Percentiles rank a stretch among this genome's conserved stretches.
Conservation (phyloP, 1,140 invertebrate genomes). For the Samia ricini region DNA sequence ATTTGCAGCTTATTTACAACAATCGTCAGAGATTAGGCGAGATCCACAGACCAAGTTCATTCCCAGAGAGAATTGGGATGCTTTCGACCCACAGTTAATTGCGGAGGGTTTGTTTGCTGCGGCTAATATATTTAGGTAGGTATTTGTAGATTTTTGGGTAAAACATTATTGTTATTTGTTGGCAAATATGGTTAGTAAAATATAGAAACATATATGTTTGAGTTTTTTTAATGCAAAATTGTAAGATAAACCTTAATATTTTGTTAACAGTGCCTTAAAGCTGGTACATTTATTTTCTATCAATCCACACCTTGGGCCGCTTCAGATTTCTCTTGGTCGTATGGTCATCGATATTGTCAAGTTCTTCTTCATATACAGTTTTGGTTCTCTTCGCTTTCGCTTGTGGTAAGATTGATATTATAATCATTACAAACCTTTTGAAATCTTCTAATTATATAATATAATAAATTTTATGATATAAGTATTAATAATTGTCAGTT, state of each 20-base stretch:
- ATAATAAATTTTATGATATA: too few species aligned
- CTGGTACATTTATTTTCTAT: constrained; percentile 97
- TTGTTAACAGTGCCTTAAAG: constrained; percentile 80
- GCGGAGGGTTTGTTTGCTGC: constrained; percentile 96
- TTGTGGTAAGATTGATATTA: constrained; percentile 81
- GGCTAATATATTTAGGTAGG: constrained; percentile 92
- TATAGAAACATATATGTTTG: too few species aligned
- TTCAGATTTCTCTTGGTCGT: constrained; percentile 90
- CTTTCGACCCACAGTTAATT: constrained; percentile 96
- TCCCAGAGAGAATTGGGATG: constrained; percentile 92
- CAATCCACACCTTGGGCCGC: constrained; percentile 95
- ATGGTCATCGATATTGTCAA: constrained; percentile 97
- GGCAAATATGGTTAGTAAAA: too few species aligned
- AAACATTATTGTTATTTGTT: constrained; percentile 35
- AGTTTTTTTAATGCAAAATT: too few species aligned
- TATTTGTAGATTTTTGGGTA: constrained; percentile 11
- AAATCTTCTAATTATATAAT: not conserved
- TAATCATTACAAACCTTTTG: not conserved
- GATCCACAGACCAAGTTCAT: constrained; percentile 84
- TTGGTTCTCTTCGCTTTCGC: constrained; percentile 94
- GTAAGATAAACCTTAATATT: not conserved
- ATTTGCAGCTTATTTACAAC: constrained; percentile 87
- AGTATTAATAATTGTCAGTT: too few species aligned
- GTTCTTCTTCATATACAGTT: constrained; percentile 95
- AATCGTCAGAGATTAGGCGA: constrained; percentile 81